phyloP scores from a whole-genome alignment of 1,140 invertebrate species.

The honey bee (Apis mellifera) region DNA sequence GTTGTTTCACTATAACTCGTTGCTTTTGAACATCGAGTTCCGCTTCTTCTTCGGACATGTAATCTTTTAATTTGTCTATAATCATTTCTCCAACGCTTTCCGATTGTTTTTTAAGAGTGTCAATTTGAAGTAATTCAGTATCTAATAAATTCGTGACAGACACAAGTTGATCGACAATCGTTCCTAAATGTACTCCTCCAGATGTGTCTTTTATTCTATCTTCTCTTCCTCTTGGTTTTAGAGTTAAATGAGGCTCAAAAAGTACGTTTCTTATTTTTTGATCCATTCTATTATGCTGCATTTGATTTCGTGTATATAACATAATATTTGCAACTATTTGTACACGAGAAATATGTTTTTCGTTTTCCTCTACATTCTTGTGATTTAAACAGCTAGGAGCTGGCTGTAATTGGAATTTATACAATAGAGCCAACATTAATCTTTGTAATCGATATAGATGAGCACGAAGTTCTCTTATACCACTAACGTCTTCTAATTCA shows the following conservation, averaged over 20 bases:
- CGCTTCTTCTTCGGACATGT: conserved; percentile 75
- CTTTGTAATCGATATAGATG: conserved; percentile 85
- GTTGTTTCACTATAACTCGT: conserved; percentile 75
- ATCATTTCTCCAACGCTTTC: conserved; percentile 75
- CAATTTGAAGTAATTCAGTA: conserved; percentile 72
- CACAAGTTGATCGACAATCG: conserved; percentile 75
- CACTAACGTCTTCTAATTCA: conserved; percentile 76
- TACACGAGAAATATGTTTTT: conserved; percentile 71
- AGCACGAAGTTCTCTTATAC: conserved; percentile 82
- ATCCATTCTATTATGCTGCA: conserved; percentile 79
- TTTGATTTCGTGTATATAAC: conserved; percentile 84
- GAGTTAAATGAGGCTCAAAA: conserved; percentile 75
- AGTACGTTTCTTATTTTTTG: conserved; percentile 77
- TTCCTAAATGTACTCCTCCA: conserved; percentile 73
- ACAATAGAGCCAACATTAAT: conserved; percentile 87
- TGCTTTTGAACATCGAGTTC: conserved; percentile 77
- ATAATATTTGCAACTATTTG: conserved; percentile 87
- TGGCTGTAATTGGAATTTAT: conserved; percentile 83
- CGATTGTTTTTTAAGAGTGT: conserved; percentile 72
- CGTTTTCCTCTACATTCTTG: conserved; percentile 57
- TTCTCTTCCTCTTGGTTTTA: conserved; percentile 65
- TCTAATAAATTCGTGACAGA: conserved; percentile 74
- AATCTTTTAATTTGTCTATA: conserved; percentile 76
- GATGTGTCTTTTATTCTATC: conserved; percentile 68
- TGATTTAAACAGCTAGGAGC: conserved; percentile 55